Evolutionary conservation across 2,113 vertebrate species (phyloP).

Genomic region (Dipodomys ordii): DNA sequence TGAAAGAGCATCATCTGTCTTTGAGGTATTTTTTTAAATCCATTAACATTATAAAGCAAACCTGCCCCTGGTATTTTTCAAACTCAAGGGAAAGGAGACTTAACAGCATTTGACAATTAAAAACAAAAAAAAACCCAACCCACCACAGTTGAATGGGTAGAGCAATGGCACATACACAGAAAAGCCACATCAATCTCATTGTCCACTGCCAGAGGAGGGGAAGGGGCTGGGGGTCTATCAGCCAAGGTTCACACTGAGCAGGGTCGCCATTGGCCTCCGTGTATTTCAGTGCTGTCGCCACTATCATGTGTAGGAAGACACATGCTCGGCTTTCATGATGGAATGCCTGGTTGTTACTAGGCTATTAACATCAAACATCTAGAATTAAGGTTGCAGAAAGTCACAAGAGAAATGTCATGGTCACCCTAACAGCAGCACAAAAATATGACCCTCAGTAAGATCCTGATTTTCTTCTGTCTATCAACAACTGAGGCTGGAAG

Average conservation of each 20-base stretch:
- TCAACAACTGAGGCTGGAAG: not conserved
- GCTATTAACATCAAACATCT: not conserved
- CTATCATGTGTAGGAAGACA: not conserved
- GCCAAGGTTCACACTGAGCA: not conserved
- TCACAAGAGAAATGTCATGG: not conserved
- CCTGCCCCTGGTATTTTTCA: not conserved
- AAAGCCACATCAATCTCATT: not conserved
- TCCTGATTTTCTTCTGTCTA: not conserved
- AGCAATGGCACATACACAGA: not conserved
- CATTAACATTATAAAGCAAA: not conserved
- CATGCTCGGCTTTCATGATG: not conserved
- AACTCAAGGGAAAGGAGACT: not conserved
- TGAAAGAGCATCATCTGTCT: not conserved
- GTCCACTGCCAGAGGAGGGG: not conserved
- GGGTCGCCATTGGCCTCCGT: no score
- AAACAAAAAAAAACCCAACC: not conserved
- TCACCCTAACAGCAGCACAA: not conserved
- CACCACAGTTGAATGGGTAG: not conserved
- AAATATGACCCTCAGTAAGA: not conserved
- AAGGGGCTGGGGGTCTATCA: not conserved
- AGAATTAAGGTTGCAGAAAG: not conserved
- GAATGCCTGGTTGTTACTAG: no score
- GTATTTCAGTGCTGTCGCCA: no score
- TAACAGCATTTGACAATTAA: not conserved
- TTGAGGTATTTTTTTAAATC: not conserved